Percentiles rank a stretch among this genome's conserved stretches.
phyloP scores from a whole-genome alignment of 1,140 invertebrate genomes.

The Neodiprion fabricii region DNA sequence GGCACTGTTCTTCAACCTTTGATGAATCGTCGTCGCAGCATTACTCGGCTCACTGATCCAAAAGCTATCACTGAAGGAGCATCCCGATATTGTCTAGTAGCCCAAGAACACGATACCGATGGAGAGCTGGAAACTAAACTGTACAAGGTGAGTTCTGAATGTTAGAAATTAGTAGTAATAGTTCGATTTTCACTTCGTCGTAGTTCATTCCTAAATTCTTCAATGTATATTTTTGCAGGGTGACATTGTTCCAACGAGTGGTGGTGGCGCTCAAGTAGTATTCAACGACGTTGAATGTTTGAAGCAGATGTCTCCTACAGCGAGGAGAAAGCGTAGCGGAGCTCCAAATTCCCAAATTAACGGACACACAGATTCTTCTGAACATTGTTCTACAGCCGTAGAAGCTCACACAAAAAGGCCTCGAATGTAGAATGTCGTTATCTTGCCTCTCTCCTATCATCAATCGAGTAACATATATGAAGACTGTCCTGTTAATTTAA shows the following conservation, averaged over 20 bases:
- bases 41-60: slow-evolving; percentile 76
- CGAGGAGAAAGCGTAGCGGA: slow-evolving; percentile 52
- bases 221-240: slow-evolving; percentile 63
- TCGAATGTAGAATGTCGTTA: slow-evolving; percentile 27
- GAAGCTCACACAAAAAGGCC: slow-evolving; percentile 46
- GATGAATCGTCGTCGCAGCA: slow-evolving; percentile 82
- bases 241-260: slow-evolving; percentile 89
- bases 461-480: no score
- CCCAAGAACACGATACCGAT: slow-evolving; percentile 88
- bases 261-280: slow-evolving; percentile 93
- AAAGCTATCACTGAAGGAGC: slow-evolving; percentile 65
- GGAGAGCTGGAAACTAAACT: slow-evolving; percentile 93
- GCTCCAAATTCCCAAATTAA: slow-evolving; percentile 29
- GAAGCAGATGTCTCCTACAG: slow-evolving; percentile 81
- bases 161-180: slow-evolving; percentile 14
- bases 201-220: background rate
- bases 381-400: slow-evolving; percentile 24
- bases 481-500: no score
- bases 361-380: slow-evolving; percentile 24
- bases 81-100: slow-evolving; percentile 89
- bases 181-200: background rate
- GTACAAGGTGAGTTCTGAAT: slow-evolving; percentile 75
- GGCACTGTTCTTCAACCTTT: slow-evolving; percentile 90
- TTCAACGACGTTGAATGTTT: slow-evolving; percentile 95
- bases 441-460: no score